Percentiles rank a stretch among this genome's conserved stretches.
These are phyloP conservation scores for Vanessa atalanta DNA, from an alignment of 1,140 invertebrate species.

Conservation along the genomic window DNA sequence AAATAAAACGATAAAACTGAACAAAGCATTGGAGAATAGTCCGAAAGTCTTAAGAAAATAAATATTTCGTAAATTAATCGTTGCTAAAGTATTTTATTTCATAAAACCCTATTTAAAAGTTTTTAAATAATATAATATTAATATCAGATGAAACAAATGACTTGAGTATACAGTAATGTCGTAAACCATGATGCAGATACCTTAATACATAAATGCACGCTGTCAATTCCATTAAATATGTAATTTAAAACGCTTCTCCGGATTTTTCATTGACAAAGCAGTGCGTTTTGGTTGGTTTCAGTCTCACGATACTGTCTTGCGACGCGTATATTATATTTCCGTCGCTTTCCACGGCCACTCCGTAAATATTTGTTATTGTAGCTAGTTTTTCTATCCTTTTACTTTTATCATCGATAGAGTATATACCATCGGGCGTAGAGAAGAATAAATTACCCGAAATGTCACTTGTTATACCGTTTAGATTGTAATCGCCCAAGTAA, in stretches of 20 bases:
- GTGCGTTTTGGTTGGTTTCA: conserved; percentile 43
- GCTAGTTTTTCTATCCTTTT: conserved; percentile 35
- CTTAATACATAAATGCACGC: too few relatives aligned
- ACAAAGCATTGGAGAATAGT: too few relatives aligned
- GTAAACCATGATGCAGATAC: too few relatives aligned
- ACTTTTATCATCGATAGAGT: conserved; percentile 43
- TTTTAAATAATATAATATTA: too few relatives aligned
- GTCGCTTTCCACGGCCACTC: conserved; percentile 47
- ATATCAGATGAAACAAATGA: too few relatives aligned
- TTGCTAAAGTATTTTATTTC: too few relatives aligned
- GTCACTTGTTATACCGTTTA: conserved; percentile 55
- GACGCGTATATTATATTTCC: conserved; percentile 52
- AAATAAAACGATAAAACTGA: too few relatives aligned
- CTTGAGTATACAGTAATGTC: too few relatives aligned
- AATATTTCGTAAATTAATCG: too few relatives aligned
- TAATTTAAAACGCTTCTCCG: background rate
- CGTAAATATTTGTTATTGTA: conserved; percentile 43
- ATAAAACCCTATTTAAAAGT: too few relatives aligned
- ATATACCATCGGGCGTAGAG: conserved; percentile 54
- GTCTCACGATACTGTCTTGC: conserved; percentile 43
- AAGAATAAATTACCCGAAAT: conserved; percentile 54
- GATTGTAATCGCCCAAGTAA: conserved; percentile 44
- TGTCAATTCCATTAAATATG: background rate
- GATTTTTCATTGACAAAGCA: conserved; percentile 25
- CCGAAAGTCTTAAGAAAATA: too few relatives aligned